Evolutionary conservation across 2,113 vertebrate genomes (phyloP), one percentile per base, ranked within the genome.

Genomic region (Zosterops pallidus): DNA sequence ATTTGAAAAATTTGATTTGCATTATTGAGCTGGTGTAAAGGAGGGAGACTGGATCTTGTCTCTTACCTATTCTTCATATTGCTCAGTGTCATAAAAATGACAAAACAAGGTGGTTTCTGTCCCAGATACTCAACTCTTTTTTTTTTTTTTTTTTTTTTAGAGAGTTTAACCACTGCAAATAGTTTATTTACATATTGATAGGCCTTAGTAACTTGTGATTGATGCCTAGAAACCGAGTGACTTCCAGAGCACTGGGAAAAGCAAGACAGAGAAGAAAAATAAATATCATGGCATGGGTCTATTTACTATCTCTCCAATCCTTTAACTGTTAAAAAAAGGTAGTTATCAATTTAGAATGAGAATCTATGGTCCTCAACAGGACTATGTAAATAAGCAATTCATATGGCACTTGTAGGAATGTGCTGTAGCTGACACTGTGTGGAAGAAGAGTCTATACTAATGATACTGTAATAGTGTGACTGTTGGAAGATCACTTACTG

Each of bases 1-100:
- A 83, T 84, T 92, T 95, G 46, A 82, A 75, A 93, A 89, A 62
- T 72, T 16, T 87, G 28, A 81, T 74, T 90, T 68, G n/a, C 15
- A 7, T 71, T 87, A 35, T 41, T 85, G 75, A 86, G n/a, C 37
- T 93, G 37, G 37, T 94, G 83, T 92, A 52, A 57, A 86, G 56
- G 31, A 87, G 50, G 37, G 59, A 83, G 63, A 63, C 65, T 46
- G 82, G 67, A 56, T 83, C 63, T 25, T 20, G 62, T 80, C 47
- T 70, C 21, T 83, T 60, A 29, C 15, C 1, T 0, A 28, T 23
- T 71, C 63, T 72, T 90, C 60, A 5, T 71, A 25, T 81, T 77
- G 9, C 33, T 52, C 49, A 71, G 42, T 64, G 37, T 64, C 47
- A 64, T 52, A 68, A 83, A 75, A 22, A 26, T 74, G 60, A 29